Conservation (phyloP, 1,140 invertebrate genomes). For the Lasioglossum baleicum region DNA sequence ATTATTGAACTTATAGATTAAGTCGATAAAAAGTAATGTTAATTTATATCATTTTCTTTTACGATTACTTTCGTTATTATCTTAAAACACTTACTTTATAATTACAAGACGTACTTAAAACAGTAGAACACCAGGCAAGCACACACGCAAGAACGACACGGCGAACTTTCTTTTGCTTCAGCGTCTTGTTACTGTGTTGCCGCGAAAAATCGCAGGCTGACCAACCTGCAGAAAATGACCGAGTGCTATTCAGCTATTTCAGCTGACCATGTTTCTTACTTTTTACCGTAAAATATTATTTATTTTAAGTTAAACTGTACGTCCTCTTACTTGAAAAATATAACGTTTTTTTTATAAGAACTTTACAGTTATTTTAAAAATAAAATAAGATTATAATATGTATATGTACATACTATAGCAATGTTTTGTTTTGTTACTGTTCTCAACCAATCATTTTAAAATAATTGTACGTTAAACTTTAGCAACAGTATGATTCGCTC, state of each 20-base stretch:
- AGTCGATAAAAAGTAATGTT: neutral
- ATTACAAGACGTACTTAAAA: constrained; percentile 24
- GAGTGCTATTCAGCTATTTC: no score
- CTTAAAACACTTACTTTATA: neutral
- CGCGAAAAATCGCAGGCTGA: constrained; percentile 57
- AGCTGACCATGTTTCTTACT: neutral
- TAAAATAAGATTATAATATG: neutral
- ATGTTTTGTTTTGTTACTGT: neutral
- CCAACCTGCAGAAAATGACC: constrained; percentile 1
- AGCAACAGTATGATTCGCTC: neutral
- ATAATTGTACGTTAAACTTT: constrained; percentile 15
- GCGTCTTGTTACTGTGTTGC: constrained; percentile 51
- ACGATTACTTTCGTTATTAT: neutral
- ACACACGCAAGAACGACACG: neutral
- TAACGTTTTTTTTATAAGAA: neutral
- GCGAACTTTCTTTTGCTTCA: constrained; percentile 32
- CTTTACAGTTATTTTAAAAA: neutral
- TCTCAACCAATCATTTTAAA: constrained; percentile 13
- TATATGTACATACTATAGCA: neutral
- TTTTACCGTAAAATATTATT: neutral
- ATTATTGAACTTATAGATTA: constrained; percentile 14
- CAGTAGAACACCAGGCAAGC: neutral
- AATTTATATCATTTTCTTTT: neutral
- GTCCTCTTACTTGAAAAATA: neutral
- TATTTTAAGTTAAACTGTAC: no score